Evolutionary conservation across 2,113 vertebrate genomes (phyloP).

Genomic region (Barbus barbus): DNA sequence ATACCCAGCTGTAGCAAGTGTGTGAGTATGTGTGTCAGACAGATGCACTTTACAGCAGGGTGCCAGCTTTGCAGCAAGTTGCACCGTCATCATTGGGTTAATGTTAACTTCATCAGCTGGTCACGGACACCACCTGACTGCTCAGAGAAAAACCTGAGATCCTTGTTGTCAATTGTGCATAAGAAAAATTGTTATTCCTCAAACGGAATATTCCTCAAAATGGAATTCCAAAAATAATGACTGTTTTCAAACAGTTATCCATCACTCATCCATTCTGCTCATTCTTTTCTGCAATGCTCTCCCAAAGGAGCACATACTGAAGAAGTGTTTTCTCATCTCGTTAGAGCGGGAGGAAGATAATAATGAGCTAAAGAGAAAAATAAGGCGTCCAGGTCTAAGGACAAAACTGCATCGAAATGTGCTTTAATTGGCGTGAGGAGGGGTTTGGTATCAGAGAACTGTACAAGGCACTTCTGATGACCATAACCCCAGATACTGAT

Average conservation of each 20-base stretch:
- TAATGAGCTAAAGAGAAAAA: slow-evolving; percentile 8
- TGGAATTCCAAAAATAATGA: not conserved
- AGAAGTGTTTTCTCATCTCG: not conserved
- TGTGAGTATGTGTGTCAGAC: slow-evolving; percentile 15
- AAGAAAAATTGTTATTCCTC: too few relatives aligned
- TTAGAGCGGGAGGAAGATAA: not conserved
- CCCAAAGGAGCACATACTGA: slow-evolving; percentile 28
- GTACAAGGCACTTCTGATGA: slow-evolving; percentile 14
- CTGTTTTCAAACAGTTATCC: not conserved
- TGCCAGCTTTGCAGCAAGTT: not conserved
- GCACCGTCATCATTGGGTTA: not conserved
- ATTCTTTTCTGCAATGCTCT: too few relatives aligned
- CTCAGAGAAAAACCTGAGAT: not conserved
- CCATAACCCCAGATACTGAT: not conserved
- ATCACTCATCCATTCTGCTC: not conserved
- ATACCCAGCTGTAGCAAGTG: slow-evolving; percentile 45
- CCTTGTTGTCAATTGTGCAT: not conserved
- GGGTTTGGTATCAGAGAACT: slow-evolving; percentile 13
- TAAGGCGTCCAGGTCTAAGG: slow-evolving; percentile 2
- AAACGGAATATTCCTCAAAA: too few relatives aligned
- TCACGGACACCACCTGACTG: not conserved
- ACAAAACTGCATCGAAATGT: not conserved
- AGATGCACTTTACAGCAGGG: slow-evolving; percentile 17
- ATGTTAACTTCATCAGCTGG: not conserved
- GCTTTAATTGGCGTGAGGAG: too few relatives aligned